Percentiles rank a stretch among this genome's conserved stretches.
These are phyloP conservation scores for Carcinoscorpius rotundicauda DNA, from an alignment of 1,140 invertebrate genomes.

Conservation along the genomic window DNA sequence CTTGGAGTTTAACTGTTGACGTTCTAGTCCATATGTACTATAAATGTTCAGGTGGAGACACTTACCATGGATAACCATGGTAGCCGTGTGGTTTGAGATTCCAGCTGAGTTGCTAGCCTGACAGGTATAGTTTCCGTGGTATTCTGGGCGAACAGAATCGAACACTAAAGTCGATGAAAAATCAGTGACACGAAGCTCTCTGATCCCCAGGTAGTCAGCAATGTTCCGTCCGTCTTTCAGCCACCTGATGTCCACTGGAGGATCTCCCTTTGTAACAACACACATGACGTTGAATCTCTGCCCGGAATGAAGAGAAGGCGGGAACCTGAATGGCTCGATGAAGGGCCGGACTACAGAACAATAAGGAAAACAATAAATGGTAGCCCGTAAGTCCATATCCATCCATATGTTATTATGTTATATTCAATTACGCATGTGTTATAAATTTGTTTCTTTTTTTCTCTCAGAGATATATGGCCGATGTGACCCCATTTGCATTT, in stretches of 20 bases:
- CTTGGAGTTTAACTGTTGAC: no score
- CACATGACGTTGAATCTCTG: constrained; percentile 73
- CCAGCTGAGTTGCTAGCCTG: constrained; percentile 52
- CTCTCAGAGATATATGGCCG: not conserved
- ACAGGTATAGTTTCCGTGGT: constrained; percentile 62
- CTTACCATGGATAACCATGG: constrained; percentile 50
- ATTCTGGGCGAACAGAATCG: constrained; percentile 31
- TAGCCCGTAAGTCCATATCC: no score
- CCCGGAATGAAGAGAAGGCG: constrained; percentile 63
- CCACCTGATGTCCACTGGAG: constrained; percentile 38
- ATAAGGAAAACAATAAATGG: not conserved
- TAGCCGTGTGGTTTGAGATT: constrained; percentile 43
- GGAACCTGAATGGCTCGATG: constrained; percentile 36
- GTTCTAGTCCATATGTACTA: no score
- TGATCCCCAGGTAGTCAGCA: constrained; percentile 12
- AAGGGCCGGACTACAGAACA: constrained; percentile 25
- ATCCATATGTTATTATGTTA: not conserved
- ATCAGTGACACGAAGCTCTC: constrained; percentile 18
- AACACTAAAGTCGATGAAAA: constrained; percentile 25
- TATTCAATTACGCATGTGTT: not conserved
- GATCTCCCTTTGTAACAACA: constrained; percentile 65
- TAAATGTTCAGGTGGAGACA: not conserved
- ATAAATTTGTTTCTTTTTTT: not conserved
- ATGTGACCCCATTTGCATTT: not conserved
- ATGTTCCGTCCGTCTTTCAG: constrained; percentile 30